Evolutionary conservation across 2,888 invertebrate species (phyloP), one percentile per base, ranked within the genome.

Genomic region (Dryobotodes eremita): DNA sequence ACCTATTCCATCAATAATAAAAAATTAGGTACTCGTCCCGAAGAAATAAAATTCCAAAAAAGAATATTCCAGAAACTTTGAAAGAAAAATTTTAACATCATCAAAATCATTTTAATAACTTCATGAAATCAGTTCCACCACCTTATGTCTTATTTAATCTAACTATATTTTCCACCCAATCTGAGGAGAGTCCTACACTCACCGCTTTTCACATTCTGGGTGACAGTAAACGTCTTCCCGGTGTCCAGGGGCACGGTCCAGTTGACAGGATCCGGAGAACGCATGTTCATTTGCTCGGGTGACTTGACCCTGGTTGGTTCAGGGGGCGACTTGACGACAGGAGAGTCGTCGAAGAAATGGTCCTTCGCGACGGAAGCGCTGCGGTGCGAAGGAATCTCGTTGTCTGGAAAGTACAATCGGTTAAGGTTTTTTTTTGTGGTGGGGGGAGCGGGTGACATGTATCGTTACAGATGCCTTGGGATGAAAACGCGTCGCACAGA

Each of bases 161-260:
- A 89, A 78, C 94, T 91, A 94, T 92, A 90, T 87, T 94, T 91
- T 78, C 94, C 90, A 90, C 93, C 91, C 90, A 93, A 80, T 89
- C 92, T 92, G 90, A 92, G 91, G 83, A 95, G 90, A 77, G 93
- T 92, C 88, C 92, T 93, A 84, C 92, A 96, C 97, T 97, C 96
- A 97, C 97, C 97, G 94, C 95, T 96, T 94, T 98, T 98, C 91
- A 99, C 98, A 96, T 99, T 99, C 97, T 99, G 99, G 83, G 99
- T 99, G 90, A 99, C 99, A 64, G 99, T 99, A 96, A 99, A 99
- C 62, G 98, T 99, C 97, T 99, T 99, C 90, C 99, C 99, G 88
- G 99, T 99, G 95, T 99, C 99, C 92, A 99, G 97, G 75, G 99
- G 99, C 82, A 99, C 99, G 72, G 99, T 99, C 99, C 99, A 99